Evolutionary conservation across 1,140 invertebrate species (phyloP), one percentile per base, ranked within the genome.

Genomic region (Radopholus similis): DNA sequence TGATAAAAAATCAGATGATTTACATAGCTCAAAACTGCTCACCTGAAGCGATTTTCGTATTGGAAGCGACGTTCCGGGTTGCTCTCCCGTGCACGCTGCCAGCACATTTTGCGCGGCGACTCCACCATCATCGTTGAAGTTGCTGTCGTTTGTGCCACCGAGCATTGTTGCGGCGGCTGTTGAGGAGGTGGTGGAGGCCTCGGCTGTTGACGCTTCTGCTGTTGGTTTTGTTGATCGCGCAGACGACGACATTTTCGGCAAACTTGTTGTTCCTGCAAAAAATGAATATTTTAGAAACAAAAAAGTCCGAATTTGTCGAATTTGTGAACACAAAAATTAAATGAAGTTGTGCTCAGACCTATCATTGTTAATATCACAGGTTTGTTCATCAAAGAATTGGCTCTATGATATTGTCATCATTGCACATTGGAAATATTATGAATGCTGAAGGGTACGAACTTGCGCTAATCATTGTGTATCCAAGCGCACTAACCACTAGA

Each of bases 21-120:
- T 11, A 42, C 2, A 58, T 2, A 54, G 23, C 1, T 21, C 35
- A 2, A 58, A 15, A 66, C 11, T 15, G 53, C 54, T 34, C 53
- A 73, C 26, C 63, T 67, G 26, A 73, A 73, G 23, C 64, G 21
- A 53, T 73, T 73, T 21, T 68, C 72, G 44, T 74, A 74, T 30
- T 74, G 59, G 44, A 74, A 74, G 11, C 73, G 53, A 6, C 58
- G 37, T 34, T 74, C 72, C 13, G 66, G 57, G 28, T 55, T 75
- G 18, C 58, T 60, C 18, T 74, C 72, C 34, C 73, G 37, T 56
- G 70, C 73, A 23, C 66, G 56, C 57, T 76, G 73, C 72, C 72
- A 74, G 34, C 70, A 55, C 60, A 72, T 57, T 69, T 58, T 66
- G 23, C n/a, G 40, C 49, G n/a, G 34, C 9, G 37, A 26, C 18